These are phyloP conservation scores for Barnardius zonarius DNA, from an alignment of 2,113 vertebrate genomes.

Conservation along the genomic window DNA sequence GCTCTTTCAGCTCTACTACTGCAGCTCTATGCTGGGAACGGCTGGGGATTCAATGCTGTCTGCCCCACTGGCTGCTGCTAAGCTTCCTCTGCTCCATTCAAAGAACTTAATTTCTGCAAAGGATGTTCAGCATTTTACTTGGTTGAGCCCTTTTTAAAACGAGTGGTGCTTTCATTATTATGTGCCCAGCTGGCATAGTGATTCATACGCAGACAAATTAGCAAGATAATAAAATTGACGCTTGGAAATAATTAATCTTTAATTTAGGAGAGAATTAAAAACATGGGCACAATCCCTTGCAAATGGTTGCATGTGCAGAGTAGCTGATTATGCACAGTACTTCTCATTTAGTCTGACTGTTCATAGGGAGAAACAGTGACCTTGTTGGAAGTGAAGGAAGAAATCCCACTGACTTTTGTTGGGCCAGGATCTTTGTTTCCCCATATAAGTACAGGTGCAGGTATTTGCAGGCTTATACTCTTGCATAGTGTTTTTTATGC, in stretches of 20 bases:
- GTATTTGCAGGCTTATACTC: background rate
- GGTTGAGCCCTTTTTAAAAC: background rate
- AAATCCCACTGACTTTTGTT: background rate
- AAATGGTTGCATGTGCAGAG: background rate
- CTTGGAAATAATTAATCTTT: conserved; percentile 37
- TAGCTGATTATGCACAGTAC: background rate
- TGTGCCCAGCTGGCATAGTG: background rate
- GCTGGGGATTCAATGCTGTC: background rate
- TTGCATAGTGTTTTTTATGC: background rate
- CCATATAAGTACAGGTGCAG: background rate
- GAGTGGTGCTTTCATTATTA: background rate
- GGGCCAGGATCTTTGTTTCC: background rate
- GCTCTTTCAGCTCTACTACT: background rate
- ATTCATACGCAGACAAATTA: background rate
- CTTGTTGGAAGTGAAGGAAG: background rate
- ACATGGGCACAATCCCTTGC: background rate
- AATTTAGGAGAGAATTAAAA: conserved; percentile 17
- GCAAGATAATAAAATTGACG: conserved; percentile 19
- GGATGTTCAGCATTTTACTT: background rate
- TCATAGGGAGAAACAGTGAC: background rate
- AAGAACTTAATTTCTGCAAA: background rate
- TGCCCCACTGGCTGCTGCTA: background rate
- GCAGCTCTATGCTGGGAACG: background rate
- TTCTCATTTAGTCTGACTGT: background rate
- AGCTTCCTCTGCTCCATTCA: background rate